A percentile compares a stretch with the other conserved stretches of the same genome.
Evolutionary conservation across 2,797 vertebrate species (phyloP).

Genomic region (Platyrinchus mystaceus): DNA sequence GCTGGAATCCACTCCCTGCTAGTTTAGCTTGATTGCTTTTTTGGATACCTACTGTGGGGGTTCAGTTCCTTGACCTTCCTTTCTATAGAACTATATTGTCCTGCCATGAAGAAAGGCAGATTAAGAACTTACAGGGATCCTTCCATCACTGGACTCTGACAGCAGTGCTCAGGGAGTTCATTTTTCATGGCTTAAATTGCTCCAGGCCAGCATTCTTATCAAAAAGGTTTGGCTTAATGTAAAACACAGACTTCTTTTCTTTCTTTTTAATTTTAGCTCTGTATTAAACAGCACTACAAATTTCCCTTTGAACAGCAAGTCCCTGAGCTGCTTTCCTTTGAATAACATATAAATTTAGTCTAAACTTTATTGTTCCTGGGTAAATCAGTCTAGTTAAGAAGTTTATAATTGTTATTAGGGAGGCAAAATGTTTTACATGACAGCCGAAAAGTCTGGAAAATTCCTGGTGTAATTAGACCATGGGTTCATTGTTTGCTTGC

Average conservation of each 20-base stretch:
- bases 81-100: constrained; percentile 83
- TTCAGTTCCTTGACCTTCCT: constrained; percentile 82
- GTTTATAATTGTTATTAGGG: constrained; percentile 68
- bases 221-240: constrained; percentile 75
- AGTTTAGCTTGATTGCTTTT: constrained; percentile 93
- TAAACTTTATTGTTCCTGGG: constrained; percentile 57
- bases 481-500: constrained; percentile 46
- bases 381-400: constrained; percentile 69
- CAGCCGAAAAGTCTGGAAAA: constrained; percentile 51
- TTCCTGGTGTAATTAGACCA: constrained; percentile 49
- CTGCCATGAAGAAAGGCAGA: constrained; percentile 81
- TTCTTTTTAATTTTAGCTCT: constrained; percentile 60
- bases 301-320: constrained; percentile 52
- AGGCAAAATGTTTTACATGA: constrained; percentile 56
- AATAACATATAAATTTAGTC: constrained; percentile 56
- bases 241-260: constrained; percentile 66
- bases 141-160: constrained; percentile 88
- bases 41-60: constrained; percentile 85
- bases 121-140: constrained; percentile 91
- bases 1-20: constrained; percentile 86
- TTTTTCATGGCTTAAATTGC: constrained; percentile 84
- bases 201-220: constrained; percentile 78
- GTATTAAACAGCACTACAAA: constrained; percentile 52
- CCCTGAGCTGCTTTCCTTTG: constrained; percentile 59
- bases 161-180: constrained; percentile 78